A percentile compares a stretch with the other conserved stretches of the same genome.
These are phyloP conservation scores for Hirtodrosophila cameraria DNA, from an alignment of 2,888 invertebrate species.

Conservation along the genomic window DNA sequence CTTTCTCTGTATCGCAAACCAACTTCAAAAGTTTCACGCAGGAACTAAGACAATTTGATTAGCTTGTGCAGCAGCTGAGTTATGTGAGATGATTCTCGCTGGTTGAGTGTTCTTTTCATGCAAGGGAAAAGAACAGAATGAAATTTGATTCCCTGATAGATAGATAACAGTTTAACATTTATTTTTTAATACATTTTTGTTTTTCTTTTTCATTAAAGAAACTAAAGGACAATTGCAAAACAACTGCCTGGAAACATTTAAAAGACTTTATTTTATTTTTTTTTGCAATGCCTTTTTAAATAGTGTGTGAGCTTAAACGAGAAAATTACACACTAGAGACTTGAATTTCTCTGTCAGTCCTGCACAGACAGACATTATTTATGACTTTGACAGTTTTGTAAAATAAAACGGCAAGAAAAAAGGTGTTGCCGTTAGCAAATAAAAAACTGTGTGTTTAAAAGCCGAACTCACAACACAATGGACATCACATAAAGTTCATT, in stretches of 20 bases:
- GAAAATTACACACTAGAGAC: conserved; percentile 54
- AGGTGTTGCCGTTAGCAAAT: conserved; percentile 31
- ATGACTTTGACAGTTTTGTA: conserved; percentile 64
- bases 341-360: neutral
- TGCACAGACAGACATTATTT: conserved; percentile 50
- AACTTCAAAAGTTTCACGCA: conserved; percentile 39
- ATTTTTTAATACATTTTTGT: conserved; percentile 5
- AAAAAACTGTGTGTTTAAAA: conserved; percentile 16
- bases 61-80: conserved; percentile 38
- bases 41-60: conserved; percentile 56
- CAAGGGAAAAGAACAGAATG: no score
- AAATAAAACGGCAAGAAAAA: conserved; percentile 7
- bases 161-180: no score
- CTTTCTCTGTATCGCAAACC: conserved; percentile 2
- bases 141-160: neutral
- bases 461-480: conserved; percentile 11
- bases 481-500: conserved; percentile 44
- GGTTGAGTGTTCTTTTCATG: neutral
- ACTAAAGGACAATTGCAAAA: neutral
- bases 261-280: neutral
- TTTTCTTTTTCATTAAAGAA: neutral
- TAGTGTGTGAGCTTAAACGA: conserved; percentile 37
- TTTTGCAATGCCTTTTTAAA: conserved; percentile 3
- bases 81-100: conserved; percentile 20
- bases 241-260: neutral